Base-by-base conservation (phyloP, 2,888 invertebrate species). In the Eutolmus rufibarbis region DNA sequence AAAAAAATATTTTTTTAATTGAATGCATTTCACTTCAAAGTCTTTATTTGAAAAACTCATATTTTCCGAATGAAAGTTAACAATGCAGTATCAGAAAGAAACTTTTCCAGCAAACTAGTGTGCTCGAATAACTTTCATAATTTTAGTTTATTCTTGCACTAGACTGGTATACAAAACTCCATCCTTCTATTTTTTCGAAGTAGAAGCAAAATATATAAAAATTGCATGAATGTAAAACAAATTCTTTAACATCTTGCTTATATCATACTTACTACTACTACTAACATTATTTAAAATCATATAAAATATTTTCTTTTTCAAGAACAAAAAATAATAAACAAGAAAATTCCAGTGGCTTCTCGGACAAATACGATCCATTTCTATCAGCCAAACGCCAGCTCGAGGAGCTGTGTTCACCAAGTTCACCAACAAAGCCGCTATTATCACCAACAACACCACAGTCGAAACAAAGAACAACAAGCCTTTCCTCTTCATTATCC, bases 331-430 rank as follows among this genome's bases (percentile, higher is more conserved):
- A 66, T 66, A 28, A 66, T 66, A 19, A 66, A 66, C 19, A 66
- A 28, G 12, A 66, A 76, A 37, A 76, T 76, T 88, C 37, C 86
- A 92, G 91, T 86, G 91, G 90, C 46, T 88, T 90, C 28, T 90
- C 90, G 43, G 91, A 91, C 89, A 91, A 91, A 76, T 96, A 97
- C 92, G 96, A 97, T 92, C 97, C 97, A 84, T 97, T 96, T 92
- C 93, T 95, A 89, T 95, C 95, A 89, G 97, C 97, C 79, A 96
- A 97, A 93, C 95, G 95, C 89, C 97, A 97, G 93, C 95, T 97
- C 93, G 95, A 96, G 93, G 96, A 97, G 91, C 94, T 97, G 51
- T 95, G 97, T 93, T 95, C 95, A 84, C 94, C 95, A 88, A 95
- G 95, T 89, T 94, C 95, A 87, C 92, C 93, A 89, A 87, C 90